Conservation (phyloP, 2,888 invertebrate genomes). For the Caenorhabditis becei region DNA sequence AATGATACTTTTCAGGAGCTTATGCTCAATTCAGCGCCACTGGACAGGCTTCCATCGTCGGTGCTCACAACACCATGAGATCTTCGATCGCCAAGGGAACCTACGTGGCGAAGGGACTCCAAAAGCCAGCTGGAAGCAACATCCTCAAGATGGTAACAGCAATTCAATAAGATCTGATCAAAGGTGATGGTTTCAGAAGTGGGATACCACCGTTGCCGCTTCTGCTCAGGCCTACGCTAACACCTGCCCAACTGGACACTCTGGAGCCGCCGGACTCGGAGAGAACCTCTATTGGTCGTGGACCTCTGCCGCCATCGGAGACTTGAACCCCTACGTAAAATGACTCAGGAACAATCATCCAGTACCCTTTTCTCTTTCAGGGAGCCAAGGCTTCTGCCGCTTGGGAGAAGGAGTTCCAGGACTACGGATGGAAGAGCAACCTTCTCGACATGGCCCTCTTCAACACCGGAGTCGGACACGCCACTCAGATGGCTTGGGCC, state of each 20-base stretch:
- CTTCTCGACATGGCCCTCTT: slow-evolving; percentile 26
- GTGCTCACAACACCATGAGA: slow-evolving; percentile 34
- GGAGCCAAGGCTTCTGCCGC: slow-evolving; percentile 27
- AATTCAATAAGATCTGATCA: no score
- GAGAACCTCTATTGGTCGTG: slow-evolving; percentile 44
- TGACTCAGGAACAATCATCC: neutral
- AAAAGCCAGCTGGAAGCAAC: slow-evolving; percentile 21
- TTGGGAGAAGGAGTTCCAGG: slow-evolving; percentile 40
- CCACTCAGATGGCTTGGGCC: slow-evolving; percentile 59
- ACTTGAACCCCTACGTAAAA: slow-evolving; percentile 36
- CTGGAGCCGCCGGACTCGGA: slow-evolving; percentile 36
- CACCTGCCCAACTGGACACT: slow-evolving; percentile 44
- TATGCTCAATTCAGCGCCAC: slow-evolving; percentile 12
- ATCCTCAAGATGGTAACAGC: slow-evolving; percentile 31
- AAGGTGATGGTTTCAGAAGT: slow-evolving; percentile 23
- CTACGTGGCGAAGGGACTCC: slow-evolving; percentile 34
- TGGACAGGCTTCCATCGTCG: slow-evolving; percentile 14
- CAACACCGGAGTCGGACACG: slow-evolving; percentile 54
- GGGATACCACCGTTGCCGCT: slow-evolving; percentile 30
- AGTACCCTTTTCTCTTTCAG: no score
- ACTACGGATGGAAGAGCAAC: slow-evolving; percentile 51
- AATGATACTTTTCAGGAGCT: no score
- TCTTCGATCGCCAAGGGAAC: slow-evolving; percentile 33
- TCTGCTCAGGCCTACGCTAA: slow-evolving; percentile 51
- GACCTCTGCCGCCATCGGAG: slow-evolving; percentile 30